Conservation (phyloP, 1,140 invertebrate genomes). For the Ectropis grisescens region DNA sequence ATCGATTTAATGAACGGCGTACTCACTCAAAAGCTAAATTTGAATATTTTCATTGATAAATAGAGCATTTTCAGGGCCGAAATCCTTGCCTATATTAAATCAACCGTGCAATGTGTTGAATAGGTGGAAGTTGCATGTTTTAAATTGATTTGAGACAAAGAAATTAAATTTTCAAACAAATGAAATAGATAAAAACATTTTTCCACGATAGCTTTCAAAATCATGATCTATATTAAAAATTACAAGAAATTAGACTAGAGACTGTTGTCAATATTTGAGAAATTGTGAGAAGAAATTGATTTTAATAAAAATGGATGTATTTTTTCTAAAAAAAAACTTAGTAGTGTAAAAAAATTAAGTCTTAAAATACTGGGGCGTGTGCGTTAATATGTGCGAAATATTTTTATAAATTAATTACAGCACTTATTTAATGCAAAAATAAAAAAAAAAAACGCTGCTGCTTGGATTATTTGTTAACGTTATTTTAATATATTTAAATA, state of each 20-base stretch:
- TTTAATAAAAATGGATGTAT: constrained; percentile 44
- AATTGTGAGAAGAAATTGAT: constrained; percentile 22
- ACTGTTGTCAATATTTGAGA: constrained; percentile 47
- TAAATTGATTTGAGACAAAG: too few relatives aligned
- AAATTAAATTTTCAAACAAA: too few relatives aligned
- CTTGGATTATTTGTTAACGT: background rate
- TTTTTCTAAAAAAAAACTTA: constrained; percentile 50
- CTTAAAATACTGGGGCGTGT: background rate
- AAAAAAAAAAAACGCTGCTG: background rate
- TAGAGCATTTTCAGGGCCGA: constrained; percentile 11
- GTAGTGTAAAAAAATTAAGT: constrained; percentile 15
- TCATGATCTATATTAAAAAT: constrained; percentile 9
- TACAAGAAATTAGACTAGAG: constrained; percentile 24
- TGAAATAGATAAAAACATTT: too few relatives aligned
- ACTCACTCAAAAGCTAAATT: constrained; percentile 13
- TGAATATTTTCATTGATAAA: constrained; percentile 11
- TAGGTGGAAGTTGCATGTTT: too few relatives aligned
- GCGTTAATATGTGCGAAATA: constrained; percentile 4
- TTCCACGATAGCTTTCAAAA: too few relatives aligned
- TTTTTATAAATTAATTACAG: background rate
- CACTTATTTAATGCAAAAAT: too few relatives aligned
- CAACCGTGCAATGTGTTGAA: too few relatives aligned
- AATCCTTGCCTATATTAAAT: constrained; percentile 7
- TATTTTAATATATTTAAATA: constrained; percentile 2
- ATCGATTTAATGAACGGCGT: constrained; percentile 2